A percentile compares a stretch with the other conserved stretches of the same genome.
Evolutionary conservation across 2,797 vertebrate species (phyloP).

Genomic region (Tadarida brasiliensis): DNA sequence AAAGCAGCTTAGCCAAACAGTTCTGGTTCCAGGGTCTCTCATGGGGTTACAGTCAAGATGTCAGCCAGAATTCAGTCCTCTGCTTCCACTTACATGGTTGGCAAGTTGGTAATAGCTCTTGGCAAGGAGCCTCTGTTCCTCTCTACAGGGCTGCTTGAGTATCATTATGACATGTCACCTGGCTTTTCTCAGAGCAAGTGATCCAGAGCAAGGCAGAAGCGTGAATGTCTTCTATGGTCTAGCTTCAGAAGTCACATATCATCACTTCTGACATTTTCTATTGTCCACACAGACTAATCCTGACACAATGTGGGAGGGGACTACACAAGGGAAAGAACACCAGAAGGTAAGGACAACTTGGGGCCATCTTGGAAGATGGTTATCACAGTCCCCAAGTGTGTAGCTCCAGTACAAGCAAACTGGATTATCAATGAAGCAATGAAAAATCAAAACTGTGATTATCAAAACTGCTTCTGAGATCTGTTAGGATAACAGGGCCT

Average conservation of each 20-base stretch:
- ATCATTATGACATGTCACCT: not conserved
- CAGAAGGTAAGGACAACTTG: not conserved
- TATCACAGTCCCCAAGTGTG: not conserved
- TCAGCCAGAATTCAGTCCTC: conserved; percentile 2
- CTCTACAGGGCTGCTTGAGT: not conserved
- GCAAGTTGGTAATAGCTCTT: not conserved
- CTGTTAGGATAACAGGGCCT: not conserved
- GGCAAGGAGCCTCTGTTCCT: not conserved
- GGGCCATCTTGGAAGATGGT: not conserved
- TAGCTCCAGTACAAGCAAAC: not conserved
- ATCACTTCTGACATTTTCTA: not conserved
- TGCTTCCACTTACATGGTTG: not conserved
- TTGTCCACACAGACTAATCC: not conserved
- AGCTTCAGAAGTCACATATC: not conserved
- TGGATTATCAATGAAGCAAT: not conserved
- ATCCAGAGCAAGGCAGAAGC: not conserved
- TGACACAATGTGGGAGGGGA: not conserved
- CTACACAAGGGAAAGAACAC: not conserved
- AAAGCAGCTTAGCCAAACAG: not conserved
- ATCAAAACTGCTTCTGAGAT: not conserved
- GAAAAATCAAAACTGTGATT: not conserved
- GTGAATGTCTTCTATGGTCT: not conserved
- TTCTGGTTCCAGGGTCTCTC: not conserved
- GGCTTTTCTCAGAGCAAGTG: not conserved
- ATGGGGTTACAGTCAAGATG: not conserved